Conservation (phyloP, 2,888 invertebrate genomes). For the Laothoe populi region DNA sequence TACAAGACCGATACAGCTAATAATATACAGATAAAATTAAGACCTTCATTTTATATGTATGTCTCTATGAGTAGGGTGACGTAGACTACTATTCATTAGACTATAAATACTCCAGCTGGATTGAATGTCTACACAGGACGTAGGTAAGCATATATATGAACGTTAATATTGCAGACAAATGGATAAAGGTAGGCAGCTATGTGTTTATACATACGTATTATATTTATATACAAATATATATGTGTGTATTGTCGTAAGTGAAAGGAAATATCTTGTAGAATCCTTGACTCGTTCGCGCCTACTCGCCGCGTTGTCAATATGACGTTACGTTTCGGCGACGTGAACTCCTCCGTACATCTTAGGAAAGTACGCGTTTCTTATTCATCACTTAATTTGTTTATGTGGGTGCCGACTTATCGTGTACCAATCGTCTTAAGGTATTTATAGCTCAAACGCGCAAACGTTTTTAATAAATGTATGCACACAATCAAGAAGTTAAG, state of each 20-base stretch:
- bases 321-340: conserved; percentile 33
- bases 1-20: background rate
- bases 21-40: background rate
- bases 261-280: conserved; percentile 83
- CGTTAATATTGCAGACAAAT: conserved; percentile 29
- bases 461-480: background rate
- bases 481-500: no score
- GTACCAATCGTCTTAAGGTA: background rate
- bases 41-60: background rate
- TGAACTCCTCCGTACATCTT: conserved; percentile 38
- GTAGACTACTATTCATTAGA: conserved; percentile 38
- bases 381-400: background rate
- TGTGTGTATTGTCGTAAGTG: conserved; percentile 79
- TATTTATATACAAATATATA: no score
- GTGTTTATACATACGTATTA: conserved; percentile 27
- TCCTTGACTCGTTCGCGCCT: conserved; percentile 81
- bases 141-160: conserved; percentile 27
- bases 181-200: conserved; percentile 28
- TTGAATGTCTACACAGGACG: conserved; percentile 36
- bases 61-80: conserved; percentile 32
- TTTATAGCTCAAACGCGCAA: background rate
- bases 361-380: conserved; percentile 44
- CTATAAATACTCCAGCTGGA: conserved; percentile 43
- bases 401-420: background rate
- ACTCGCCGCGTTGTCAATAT: conserved; percentile 52